Percentiles rank a stretch among this genome's conserved stretches.
Evolutionary conservation across 2,113 vertebrate genomes (phyloP).

Genomic region (Hydrolagus affinis): DNA sequence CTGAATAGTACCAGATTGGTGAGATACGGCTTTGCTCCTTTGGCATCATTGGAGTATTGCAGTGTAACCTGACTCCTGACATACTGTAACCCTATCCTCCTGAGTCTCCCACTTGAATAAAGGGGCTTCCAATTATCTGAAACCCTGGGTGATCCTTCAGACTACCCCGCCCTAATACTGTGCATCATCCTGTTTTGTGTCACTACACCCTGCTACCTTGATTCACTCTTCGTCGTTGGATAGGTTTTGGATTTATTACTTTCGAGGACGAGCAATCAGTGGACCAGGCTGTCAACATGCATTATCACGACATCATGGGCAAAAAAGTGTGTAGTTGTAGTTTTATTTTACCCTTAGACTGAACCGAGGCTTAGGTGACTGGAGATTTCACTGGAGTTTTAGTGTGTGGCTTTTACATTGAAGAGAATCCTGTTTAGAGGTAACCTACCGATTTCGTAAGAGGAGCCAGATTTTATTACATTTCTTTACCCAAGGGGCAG

Average conservation of each 20-base stretch:
- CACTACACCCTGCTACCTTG: constrained; percentile 99
- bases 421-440: constrained; percentile 23
- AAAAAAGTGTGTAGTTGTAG: constrained; percentile 99
- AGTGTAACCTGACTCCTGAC: not conserved
- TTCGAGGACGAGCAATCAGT: constrained; percentile 99
- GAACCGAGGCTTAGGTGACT: constrained; percentile 88
- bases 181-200: constrained; percentile 99
- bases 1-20: not conserved
- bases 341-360: constrained; percentile 99
- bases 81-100: not conserved
- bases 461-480: constrained; percentile 21
- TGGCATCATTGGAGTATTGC: not conserved
- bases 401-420: constrained; percentile 16
- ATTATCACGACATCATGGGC: constrained; percentile 99
- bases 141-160: constrained; percentile 81
- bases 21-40: not conserved
- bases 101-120: constrained; percentile 8
- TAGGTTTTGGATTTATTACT: constrained; percentile 99
- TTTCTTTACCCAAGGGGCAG: constrained; percentile 18
- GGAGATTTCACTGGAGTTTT: constrained; percentile 40
- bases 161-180: constrained; percentile 82
- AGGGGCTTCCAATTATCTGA: constrained; percentile 60
- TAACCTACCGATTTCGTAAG: constrained; percentile 8
- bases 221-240: constrained; percentile 99
- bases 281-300: constrained; percentile 99